These are phyloP conservation scores for Calonectris borealis DNA, from an alignment of 2,113 vertebrate species.

Conservation along the genomic window DNA sequence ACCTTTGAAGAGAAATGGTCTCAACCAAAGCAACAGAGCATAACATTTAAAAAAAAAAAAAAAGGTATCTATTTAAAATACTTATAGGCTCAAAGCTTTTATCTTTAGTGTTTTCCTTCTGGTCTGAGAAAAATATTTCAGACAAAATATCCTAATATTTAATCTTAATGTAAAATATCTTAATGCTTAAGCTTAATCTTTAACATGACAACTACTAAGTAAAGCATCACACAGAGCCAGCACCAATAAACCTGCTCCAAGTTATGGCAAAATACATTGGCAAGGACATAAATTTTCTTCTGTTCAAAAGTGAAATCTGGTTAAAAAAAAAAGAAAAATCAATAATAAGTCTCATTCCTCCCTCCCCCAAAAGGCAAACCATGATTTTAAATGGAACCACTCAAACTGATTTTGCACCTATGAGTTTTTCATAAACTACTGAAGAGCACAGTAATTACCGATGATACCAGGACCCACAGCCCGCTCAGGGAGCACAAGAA, in stretches of 20 bases:
- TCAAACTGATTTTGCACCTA: background rate
- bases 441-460: background rate
- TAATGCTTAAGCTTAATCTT: background rate
- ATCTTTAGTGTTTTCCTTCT: background rate
- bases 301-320: background rate
- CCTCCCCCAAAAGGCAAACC: background rate
- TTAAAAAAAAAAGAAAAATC: background rate
- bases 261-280: background rate
- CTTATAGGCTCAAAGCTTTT: background rate
- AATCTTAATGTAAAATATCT: background rate
- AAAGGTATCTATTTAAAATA: background rate
- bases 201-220: background rate
- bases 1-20: background rate
- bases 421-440: background rate
- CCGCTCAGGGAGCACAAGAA: rapidly evolving
- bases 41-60: background rate
- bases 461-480: background rate
- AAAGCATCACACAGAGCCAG: background rate
- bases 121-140: background rate
- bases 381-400: background rate
- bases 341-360: background rate
- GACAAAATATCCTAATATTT: background rate
- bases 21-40: background rate
- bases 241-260: background rate
- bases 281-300: background rate